Percentiles rank a stretch among this genome's conserved stretches.
Evolutionary conservation across 2,888 invertebrate genomes (phyloP).

Genomic region (Athripsodes cinereus): DNA sequence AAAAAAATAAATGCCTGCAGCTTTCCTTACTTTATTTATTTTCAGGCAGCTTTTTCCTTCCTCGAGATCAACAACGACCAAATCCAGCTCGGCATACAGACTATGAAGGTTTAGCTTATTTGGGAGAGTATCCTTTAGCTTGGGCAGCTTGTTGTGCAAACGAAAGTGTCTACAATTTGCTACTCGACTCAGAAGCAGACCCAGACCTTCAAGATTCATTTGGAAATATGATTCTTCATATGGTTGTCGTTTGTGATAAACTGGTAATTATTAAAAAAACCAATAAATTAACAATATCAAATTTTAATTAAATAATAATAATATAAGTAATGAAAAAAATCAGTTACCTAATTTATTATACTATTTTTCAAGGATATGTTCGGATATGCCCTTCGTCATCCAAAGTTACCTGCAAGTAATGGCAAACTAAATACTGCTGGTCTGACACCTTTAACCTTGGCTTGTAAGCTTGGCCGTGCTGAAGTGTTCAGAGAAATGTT

Average conservation of each 20-base stretch:
- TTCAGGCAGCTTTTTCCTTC: constrained; percentile 84
- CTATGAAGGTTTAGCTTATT: constrained; percentile 94
- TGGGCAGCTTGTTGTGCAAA: constrained; percentile 98
- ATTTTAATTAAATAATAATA: too few relatives aligned
- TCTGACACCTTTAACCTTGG: constrained; percentile 90
- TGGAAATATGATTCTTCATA: constrained; percentile 98
- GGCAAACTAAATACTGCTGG: constrained; percentile 85
- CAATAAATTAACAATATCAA: too few relatives aligned
- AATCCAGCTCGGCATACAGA: constrained; percentile 78
- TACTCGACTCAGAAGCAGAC: constrained; percentile 87
- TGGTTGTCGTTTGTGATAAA: constrained; percentile 98
- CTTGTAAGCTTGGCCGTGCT: constrained; percentile 93
- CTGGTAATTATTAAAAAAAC: constrained; percentile 69
- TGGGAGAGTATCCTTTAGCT: constrained; percentile 94
- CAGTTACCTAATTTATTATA: too few relatives aligned
- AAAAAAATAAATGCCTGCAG: neutral
- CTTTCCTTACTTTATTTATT: too few relatives aligned
- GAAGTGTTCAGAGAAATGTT: constrained; percentile 98
- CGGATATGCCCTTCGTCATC: constrained; percentile 93
- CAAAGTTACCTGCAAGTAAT: constrained; percentile 86
- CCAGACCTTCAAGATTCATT: constrained; percentile 95
- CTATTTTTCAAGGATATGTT: constrained; percentile 80
- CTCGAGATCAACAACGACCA: constrained; percentile 84
- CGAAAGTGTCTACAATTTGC: constrained; percentile 93
- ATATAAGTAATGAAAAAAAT: too few relatives aligned